Percentiles rank a stretch among this genome's conserved stretches.
Evolutionary conservation across 2,113 vertebrate genomes (phyloP).

Genomic region (Phaetusa simplex): DNA sequence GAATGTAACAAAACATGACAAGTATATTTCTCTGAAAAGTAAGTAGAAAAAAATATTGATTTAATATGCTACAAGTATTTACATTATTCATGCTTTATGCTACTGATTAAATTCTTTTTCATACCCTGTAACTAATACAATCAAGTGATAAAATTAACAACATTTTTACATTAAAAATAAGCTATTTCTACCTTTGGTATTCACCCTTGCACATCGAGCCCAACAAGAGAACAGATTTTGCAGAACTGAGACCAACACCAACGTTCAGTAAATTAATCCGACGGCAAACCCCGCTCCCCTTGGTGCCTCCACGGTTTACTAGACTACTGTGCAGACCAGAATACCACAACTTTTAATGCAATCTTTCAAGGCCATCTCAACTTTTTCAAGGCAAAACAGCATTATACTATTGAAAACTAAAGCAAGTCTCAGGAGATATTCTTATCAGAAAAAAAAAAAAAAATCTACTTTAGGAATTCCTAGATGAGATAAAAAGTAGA

Average conservation of each 20-base stretch:
- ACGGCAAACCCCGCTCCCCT: slow-evolving; percentile 7
- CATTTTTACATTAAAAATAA: slow-evolving; percentile 27
- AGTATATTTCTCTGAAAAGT: slow-evolving; percentile 60
- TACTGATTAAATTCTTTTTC: slow-evolving; percentile 33
- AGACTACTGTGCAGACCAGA: slow-evolving; percentile 13
- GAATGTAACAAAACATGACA: slow-evolving; percentile 61
- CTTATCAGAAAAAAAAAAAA: background rate
- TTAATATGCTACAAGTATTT: slow-evolving; percentile 49
- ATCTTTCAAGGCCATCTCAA: slow-evolving; percentile 25
- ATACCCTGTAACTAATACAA: slow-evolving; percentile 26
- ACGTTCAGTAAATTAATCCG: background rate
- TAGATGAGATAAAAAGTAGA: background rate
- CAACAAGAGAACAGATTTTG: background rate
- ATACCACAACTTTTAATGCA: background rate
- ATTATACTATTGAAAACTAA: background rate
- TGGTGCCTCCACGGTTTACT: background rate
- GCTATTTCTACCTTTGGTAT: background rate
- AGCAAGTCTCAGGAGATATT: background rate
- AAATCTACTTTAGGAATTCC: background rate
- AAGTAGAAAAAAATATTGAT: slow-evolving; percentile 62
- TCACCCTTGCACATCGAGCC: background rate
- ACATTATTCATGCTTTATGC: slow-evolving; percentile 59
- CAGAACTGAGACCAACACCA: slow-evolving; percentile 9
- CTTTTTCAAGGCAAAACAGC: slow-evolving; percentile 21
- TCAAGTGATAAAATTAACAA: slow-evolving; percentile 32